These are phyloP conservation scores for Neocrepidodera transversa DNA, from an alignment of 2,888 invertebrate genomes.

Conservation along the genomic window DNA sequence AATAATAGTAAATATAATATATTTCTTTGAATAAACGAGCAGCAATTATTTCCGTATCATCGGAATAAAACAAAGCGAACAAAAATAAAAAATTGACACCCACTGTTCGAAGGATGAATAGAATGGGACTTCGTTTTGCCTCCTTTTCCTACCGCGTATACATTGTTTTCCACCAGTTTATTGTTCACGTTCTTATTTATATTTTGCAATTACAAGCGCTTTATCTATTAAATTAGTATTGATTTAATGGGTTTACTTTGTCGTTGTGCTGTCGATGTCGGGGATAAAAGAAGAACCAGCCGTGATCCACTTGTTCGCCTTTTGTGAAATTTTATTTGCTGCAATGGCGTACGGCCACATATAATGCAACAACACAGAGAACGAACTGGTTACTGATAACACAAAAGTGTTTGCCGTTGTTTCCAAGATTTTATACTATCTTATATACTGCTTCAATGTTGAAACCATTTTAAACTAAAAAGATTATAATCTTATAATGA, in stretches of 20 bases:
- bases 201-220: constrained; percentile 50
- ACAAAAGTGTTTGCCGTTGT: neutral
- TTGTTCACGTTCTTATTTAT: constrained; percentile 51
- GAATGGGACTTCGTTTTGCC: constrained; percentile 36
- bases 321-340: constrained; percentile 21
- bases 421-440: neutral
- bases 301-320: constrained; percentile 24
- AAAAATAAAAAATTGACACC: constrained; percentile 32
- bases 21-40: too few relatives aligned
- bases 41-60: neutral
- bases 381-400: neutral
- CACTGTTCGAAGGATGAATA: constrained; percentile 33
- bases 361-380: too few relatives aligned
- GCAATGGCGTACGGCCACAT: constrained; percentile 15
- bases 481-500: too few relatives aligned
- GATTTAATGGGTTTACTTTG: constrained; percentile 48
- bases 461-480: too few relatives aligned
- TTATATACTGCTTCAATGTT: too few relatives aligned
- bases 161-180: constrained; percentile 49
- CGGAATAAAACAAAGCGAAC: constrained; percentile 11
- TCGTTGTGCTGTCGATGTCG: constrained; percentile 42
- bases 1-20: too few relatives aligned
- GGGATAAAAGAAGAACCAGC: constrained; percentile 37
- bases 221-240: constrained; percentile 50
- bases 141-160: constrained; percentile 40